Evolutionary conservation across 1,140 invertebrate species (phyloP), one percentile per base, ranked within the genome.

Genomic region (Leptinotarsa defecta): DNA sequence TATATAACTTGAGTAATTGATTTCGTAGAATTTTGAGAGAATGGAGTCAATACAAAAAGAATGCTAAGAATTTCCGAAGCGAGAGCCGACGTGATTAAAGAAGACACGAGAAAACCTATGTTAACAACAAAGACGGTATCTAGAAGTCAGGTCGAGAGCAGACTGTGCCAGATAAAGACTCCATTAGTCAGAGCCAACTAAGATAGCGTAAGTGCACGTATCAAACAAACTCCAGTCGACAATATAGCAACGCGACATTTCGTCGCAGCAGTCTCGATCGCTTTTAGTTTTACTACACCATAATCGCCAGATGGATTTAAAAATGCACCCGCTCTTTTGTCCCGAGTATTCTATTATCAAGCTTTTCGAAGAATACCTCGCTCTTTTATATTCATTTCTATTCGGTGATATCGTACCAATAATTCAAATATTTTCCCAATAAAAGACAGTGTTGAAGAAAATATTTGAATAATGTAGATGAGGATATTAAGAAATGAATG

Each of bases 141-240:
- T 73, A 74, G 74, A 71, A 78, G 77, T 78, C 73, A 76, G 65
- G 63, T 64, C 65, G 65, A 74, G 57, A 43, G 65, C 43, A 68
- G 63, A 49, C 43, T 65, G 43, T 20, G 52, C 49, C 69, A 74
- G 83, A 84, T 84, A 84, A 83, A 81, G 79, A 80, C 78, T 84
- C 83, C 82, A 84, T 84, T 84, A 84, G 83, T 80, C 78, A 81
- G 77, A 77, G 74, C 77, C 76, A 77, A 74, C 79, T 78, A 71
- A 84, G 82, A 84, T 83, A 83, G 76, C 75, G 78, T 84, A 84
- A 84, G 83, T 84, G 83, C 82, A 82, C 77, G 74, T 81, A 82
- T 81, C 81, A 78, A 82, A 79, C 80, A 80, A 80, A 75, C 81
- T 81, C 73, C 68, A 68, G 71, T 76, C 74, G 77, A 80, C 80